Conservation (phyloP, 2,888 invertebrate species). For the Microplitis manilae region DNA sequence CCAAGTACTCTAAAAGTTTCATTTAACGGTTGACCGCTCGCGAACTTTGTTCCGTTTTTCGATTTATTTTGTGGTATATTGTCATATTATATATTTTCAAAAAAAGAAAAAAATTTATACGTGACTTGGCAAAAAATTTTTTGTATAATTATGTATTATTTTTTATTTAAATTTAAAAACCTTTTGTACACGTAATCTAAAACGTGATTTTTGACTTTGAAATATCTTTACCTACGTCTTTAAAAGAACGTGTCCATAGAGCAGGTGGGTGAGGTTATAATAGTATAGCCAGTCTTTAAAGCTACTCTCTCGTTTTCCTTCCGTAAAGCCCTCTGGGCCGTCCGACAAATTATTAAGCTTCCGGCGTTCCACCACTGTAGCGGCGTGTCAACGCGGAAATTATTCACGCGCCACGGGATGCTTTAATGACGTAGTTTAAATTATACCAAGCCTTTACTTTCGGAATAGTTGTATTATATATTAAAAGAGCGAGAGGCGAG, state of each 20-base stretch:
- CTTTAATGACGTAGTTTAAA: constrained; percentile 57
- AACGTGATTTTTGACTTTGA: neutral
- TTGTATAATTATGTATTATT: too few species aligned
- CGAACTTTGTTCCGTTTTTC: constrained; percentile 29
- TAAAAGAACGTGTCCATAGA: neutral
- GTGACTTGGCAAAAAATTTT: neutral
- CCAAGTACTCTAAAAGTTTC: constrained; percentile 39
- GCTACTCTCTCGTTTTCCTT: constrained; percentile 24
- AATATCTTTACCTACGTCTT: neutral
- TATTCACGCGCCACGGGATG: constrained; percentile 60
- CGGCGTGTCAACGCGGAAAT: constrained; percentile 55
- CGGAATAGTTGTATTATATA: neutral
- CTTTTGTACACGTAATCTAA: constrained; percentile 4
- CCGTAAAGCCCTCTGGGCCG: constrained; percentile 39
- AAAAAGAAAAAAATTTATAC: too few species aligned
- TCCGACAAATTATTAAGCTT: constrained; percentile 62
- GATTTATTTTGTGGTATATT: constrained; percentile 40
- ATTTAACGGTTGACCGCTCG: constrained; percentile 42
- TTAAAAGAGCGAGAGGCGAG: neutral
- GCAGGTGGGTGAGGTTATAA: neutral
- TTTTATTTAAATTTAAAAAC: too few species aligned
- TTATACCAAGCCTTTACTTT: constrained; percentile 2
- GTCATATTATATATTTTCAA: constrained; percentile 1
- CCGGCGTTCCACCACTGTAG: constrained; percentile 47
- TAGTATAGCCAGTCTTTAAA: neutral